Evolutionary conservation across 2,888 invertebrate species (phyloP).

Genomic region (Orthosia gothica): DNA sequence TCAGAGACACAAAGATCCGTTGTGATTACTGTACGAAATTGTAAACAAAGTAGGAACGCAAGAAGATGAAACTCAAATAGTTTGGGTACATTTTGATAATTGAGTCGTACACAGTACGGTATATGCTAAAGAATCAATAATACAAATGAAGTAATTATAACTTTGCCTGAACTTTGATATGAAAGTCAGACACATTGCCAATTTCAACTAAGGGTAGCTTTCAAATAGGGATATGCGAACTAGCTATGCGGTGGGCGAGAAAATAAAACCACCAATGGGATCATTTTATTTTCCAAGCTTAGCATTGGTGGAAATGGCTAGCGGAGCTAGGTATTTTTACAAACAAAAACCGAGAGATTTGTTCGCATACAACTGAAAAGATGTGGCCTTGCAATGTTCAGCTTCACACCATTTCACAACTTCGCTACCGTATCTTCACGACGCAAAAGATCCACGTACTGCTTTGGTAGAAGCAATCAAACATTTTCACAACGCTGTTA

Average conservation of each 20-base stretch:
- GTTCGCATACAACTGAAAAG: neutral
- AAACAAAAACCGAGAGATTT: no score
- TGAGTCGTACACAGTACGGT: neutral
- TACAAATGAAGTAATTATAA: conserved; percentile 42
- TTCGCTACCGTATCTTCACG: neutral
- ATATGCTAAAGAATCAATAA: conserved; percentile 18
- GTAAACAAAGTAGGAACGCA: no score
- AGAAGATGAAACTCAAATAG: neutral
- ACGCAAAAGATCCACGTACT: neutral
- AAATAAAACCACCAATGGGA: neutral
- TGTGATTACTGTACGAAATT: no score
- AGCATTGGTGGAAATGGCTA: no score
- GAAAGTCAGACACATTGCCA: neutral
- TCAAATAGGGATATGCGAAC: neutral
- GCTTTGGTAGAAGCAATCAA: neutral
- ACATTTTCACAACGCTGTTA: no score
- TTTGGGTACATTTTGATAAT: neutral
- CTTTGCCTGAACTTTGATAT: conserved; percentile 9
- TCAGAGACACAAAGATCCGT: no score
- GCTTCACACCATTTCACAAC: neutral
- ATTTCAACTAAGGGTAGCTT: neutral
- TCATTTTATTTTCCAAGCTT: no score
- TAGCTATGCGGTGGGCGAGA: neutral
- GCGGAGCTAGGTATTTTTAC: no score
- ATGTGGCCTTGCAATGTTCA: neutral